phyloP scores from a whole-genome alignment of 2,888 invertebrate species.

The Drosophila mercatorum region DNA sequence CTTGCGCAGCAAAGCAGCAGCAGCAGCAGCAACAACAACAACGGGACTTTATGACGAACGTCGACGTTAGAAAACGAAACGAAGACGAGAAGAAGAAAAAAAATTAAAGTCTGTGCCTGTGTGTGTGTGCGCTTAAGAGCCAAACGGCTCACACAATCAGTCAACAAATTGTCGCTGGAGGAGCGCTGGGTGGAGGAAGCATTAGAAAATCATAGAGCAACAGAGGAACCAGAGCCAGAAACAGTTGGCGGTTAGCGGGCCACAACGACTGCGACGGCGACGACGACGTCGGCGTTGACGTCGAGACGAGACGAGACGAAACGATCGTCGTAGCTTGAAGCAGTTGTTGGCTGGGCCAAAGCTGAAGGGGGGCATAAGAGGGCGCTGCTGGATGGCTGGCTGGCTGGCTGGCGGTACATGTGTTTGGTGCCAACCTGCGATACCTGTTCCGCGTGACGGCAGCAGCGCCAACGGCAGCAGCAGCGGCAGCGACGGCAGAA shows the following conservation, averaged over 20 bases:
- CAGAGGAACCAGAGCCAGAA: slow-evolving; percentile 63
- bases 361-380: not conserved
- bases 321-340: slow-evolving; percentile 40
- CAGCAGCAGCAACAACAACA: slow-evolving; percentile 59
- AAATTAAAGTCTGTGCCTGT: slow-evolving; percentile 41
- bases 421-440: slow-evolving; percentile 79
- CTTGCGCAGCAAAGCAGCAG: slow-evolving; percentile 63
- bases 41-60: slow-evolving; percentile 76
- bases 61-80: slow-evolving; percentile 72
- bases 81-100: slow-evolving; percentile 58
- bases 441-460: slow-evolving; percentile 77
- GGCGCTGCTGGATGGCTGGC: slow-evolving; percentile 13
- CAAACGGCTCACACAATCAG: slow-evolving; percentile 57
- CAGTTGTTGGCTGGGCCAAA: slow-evolving; percentile 28
- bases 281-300: slow-evolving; percentile 16
- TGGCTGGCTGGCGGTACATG: slow-evolving; percentile 57
- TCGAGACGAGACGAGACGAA: slow-evolving; percentile 11
- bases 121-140: slow-evolving; percentile 27
- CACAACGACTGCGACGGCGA: slow-evolving; percentile 39
- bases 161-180: slow-evolving; percentile 61
- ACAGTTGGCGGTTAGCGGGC: slow-evolving; percentile 62
- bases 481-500: slow-evolving; percentile 47
- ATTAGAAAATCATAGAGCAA: slow-evolving; percentile 70
- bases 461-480: slow-evolving; percentile 41
- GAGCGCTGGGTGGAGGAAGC: slow-evolving; percentile 59